Evolutionary conservation across 2,888 invertebrate genomes (phyloP), one percentile per base, ranked within the genome.

Genomic region (Cerastis rubricosa): DNA sequence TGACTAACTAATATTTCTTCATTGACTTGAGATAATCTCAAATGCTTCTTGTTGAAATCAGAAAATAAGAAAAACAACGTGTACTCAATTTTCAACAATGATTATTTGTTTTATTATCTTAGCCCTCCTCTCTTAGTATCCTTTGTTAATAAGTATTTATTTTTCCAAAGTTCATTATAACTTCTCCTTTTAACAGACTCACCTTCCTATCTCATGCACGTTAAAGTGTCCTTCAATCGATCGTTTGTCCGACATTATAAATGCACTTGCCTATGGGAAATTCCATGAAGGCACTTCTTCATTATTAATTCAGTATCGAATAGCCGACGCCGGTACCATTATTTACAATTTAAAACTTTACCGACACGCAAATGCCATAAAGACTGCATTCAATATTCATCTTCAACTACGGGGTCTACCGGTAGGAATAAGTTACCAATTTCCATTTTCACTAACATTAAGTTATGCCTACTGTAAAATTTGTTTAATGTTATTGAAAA

Each of bases 291-390:
- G 35, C 22, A 12, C 35, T 61, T 40, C 29, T 47, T 45, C 59
- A 49, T 78, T 1, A 43, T 19, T 54, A 63, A 63, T 74, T 63
- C 40, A 74, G 47, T 14, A 29, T 29, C 6, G 0, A 25, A 19
- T 29, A 40, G 40, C 11, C 35, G 65, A 19, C 4, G 25, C 49
- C 5, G 22, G 22, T 22, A 8, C 14, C 29, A 66, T 73, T 54
- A 40, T n/a, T n/a, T 80, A 59, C 25, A 45, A 51, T 61, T 80
- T 73, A 29, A 73, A 80, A 29, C 40, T 19, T 29, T 25, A 25
- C 7, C 1, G 47, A 12, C 57, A 57, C 71, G 59, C 78, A 25
- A 80, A 43, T 64, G 47, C n/a, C 63, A 63, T 11, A 6, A n/a
- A 49, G 8, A 49, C 6, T 14, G 47, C 12, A 49, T 57, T 49